Evolutionary conservation across 2,888 invertebrate genomes (phyloP).

Genomic region (Cepaea hortensis): DNA sequence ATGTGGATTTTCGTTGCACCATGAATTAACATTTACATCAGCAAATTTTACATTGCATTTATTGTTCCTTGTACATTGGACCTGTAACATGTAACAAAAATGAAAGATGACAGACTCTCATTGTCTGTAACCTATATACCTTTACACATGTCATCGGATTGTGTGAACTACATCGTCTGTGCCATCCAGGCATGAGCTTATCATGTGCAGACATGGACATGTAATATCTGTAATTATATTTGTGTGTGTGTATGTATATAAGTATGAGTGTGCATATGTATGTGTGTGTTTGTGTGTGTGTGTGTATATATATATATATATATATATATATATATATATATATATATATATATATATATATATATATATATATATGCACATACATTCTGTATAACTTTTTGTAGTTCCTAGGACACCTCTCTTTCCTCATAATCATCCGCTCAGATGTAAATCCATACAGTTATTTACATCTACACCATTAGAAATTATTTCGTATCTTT

Average conservation of each 20-base stretch:
- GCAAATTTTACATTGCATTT: conserved; percentile 15
- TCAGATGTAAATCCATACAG: conserved; percentile 10
- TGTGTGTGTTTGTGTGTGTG: background rate
- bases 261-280: background rate
- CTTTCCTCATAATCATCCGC: background rate
- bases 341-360: background rate
- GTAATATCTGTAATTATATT: background rate
- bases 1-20: too few species aligned
- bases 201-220: background rate
- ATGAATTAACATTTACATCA: background rate
- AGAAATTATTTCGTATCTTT: conserved; percentile 30
- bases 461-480: conserved; percentile 35
- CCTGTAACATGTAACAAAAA: background rate
- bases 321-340: background rate
- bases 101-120: conserved; percentile 20
- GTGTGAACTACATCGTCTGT: background rate
- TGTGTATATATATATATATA: background rate
- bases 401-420: too few species aligned
- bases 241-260: too few species aligned
- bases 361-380: background rate
- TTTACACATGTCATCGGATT: too few species aligned
- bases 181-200: background rate
- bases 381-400: background rate
- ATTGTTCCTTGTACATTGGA: conserved; percentile 17
- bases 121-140: too few species aligned